Conservation (phyloP, 1,140 invertebrate species). For the Leptinotarsa texana region DNA sequence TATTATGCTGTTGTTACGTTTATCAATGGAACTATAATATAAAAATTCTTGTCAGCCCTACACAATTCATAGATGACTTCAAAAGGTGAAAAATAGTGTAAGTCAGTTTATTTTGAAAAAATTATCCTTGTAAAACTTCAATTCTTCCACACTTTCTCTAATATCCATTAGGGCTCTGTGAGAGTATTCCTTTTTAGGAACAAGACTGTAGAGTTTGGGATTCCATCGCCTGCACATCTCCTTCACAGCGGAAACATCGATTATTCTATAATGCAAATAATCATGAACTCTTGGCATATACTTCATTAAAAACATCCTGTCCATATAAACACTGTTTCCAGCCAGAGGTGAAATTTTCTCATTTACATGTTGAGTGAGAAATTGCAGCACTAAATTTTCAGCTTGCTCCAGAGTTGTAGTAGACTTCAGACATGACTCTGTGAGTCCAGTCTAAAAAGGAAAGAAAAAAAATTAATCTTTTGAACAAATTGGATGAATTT, state of each 20-base stretch:
- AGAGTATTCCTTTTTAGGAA: constrained; percentile 66
- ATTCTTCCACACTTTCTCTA: constrained; percentile 81
- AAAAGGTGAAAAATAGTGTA: no score
- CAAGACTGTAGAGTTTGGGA: constrained; percentile 59
- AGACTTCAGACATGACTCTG: constrained; percentile 70
- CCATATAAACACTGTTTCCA: constrained; percentile 89
- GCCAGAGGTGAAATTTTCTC: constrained; percentile 72
- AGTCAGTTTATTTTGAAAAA: constrained; percentile 44
- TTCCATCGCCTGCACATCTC: constrained; percentile 83
- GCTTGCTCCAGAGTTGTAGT: constrained; percentile 67
- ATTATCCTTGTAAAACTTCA: constrained; percentile 60
- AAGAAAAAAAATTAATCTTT: background rate
- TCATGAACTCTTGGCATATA: constrained; percentile 75
- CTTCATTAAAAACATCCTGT: constrained; percentile 76
- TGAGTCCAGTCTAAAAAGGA: constrained; percentile 73
- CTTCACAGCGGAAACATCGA: constrained; percentile 91
- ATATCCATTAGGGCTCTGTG: constrained; percentile 86
- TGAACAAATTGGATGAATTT: background rate
- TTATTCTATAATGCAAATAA: constrained; percentile 89
- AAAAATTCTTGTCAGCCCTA: no score
- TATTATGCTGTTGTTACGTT: no score
- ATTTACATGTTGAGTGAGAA: constrained; percentile 71
- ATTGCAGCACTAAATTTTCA: constrained; percentile 73
- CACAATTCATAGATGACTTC: no score
- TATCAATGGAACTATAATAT: no score